Base-by-base conservation (phyloP, 2,888 invertebrate species). In the Heteropelma amictum region DNA sequence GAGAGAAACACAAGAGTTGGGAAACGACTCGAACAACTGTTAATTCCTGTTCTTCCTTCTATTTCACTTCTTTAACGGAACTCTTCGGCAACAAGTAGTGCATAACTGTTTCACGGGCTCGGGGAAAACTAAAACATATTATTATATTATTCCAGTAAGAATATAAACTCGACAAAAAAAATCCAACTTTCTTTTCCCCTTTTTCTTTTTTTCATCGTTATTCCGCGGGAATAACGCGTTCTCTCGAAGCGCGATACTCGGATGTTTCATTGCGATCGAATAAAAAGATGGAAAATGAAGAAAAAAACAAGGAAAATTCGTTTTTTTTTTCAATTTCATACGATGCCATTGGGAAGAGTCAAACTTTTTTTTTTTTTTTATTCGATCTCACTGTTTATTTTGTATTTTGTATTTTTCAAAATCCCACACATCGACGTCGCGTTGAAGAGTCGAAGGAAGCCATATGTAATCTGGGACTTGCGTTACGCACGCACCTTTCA, bases 371-470 rank as follows among this genome's bases (percentile, higher is more conserved):
- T 1, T 12, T 14, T 30, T 30, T 8, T 14, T 42, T 26, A n/a
- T 12, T 12, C 28, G 28, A 7, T 14, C 17, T 51, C 19, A 33
- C 10, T 14, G 21, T 42, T 65, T 4, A 23, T 47, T 45, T 65
- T 45, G 3, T 3, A 10, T 47, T 47, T 38, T 28, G 17, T 26
- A 12, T 17, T 45, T 7, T 30, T 53, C n/a, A 8, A 12, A 10
- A 21, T 38, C 10, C 28, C 30, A 3, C n/a, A 35, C 28, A n/a
- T 21, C 23, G 17, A 42, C 35, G 38, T 54, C 19, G 35, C 23
- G 45, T 45, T 14, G 79, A 79, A 79, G 80, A 81, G 79, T 83
- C 80, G 83, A 84, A n/a, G n/a, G n/a, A 84, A 84, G 84, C 83
- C 84, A 84, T 83, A 84, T 81, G 81, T 80, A n/a, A n/a, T 77